Evolutionary conservation across 2,797 vertebrate species (phyloP), one percentile per base, ranked within the genome.

Genomic region (Arctocebus calabarensis): DNA sequence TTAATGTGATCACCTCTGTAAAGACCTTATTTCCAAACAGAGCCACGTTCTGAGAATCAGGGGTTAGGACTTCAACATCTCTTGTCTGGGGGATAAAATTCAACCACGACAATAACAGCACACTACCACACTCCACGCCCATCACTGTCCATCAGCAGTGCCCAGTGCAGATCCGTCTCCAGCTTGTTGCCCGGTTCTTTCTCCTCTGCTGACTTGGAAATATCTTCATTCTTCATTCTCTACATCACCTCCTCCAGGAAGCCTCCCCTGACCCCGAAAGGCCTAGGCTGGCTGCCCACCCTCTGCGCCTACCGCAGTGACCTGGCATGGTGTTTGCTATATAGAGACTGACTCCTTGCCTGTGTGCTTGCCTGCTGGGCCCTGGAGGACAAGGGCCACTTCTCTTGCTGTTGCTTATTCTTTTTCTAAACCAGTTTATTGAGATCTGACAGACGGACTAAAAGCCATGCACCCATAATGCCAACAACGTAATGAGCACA

Each of bases 131-230:
- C 45, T 52, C 48, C 13, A 3, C 17, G 52, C 52, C 40, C 9
- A 0, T 13, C 0, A 13, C 4, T 23, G 3, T 27, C 32, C 40
- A 13, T 7, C 2, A 10, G 29, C 77, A 4, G 8, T 68, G 59
- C 32, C 25, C 70, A 11, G 3, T 7, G 9, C 29, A 17, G 6
- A 22, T 13, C 55, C 11, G 4, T 1, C 22, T 55, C 34, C 32
- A 1, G 9, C 29, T 27, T 13, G 23, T 40, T 9, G 5, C 77
- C 59, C 17, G 1, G 2, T 62, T 29, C 59, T 48, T 64, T 57
- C 23, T 32, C 55, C 37, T 55, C 52, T 70, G 71, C 34, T 19
- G 43, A 75, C 3, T 10, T 29, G 70, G n/a, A 5, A 32, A 34
- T 1, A 1, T 40, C n/a, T 61, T 66, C 71, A 2, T 62, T 55